Evolutionary conservation across 2,113 vertebrate genomes (phyloP).

Genomic region (Otus sunia): DNA sequence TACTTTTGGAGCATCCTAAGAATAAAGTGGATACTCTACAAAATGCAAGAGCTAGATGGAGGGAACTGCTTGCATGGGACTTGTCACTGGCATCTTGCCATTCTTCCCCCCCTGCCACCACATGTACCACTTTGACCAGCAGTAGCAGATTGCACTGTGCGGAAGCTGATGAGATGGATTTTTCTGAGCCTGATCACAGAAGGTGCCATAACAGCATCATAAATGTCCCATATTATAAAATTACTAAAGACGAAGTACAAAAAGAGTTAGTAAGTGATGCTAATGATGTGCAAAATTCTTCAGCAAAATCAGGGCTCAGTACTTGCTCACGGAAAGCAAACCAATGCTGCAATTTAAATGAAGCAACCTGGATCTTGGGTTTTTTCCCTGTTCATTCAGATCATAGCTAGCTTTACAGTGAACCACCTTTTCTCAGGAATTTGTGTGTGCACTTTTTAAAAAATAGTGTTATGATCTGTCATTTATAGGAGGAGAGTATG

Average conservation of each 20-base stretch:
- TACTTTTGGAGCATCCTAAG: not conserved
- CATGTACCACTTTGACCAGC: not conserved
- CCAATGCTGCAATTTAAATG: not conserved
- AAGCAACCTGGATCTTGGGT: not conserved
- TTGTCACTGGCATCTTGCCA: not conserved
- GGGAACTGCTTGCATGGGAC: not conserved
- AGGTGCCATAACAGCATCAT: not conserved
- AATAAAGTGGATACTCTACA: not conserved
- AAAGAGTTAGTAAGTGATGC: not conserved
- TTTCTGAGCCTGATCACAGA: not conserved
- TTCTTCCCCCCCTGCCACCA: not conserved
- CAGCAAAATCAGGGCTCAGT: not conserved
- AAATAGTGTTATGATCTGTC: not conserved
- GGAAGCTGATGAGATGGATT: not conserved
- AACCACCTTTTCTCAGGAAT: slow-evolving; percentile 14
- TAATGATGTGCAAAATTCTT: not conserved
- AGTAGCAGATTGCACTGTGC: not conserved
- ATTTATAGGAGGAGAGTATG: not conserved
- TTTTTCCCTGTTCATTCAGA: not conserved
- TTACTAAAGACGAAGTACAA: not conserved
- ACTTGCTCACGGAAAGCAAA: not conserved
- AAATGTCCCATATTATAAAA: not conserved
- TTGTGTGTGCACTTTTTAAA: not conserved
- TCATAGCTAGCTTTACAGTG: not conserved
- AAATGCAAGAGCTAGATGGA: not conserved